These are phyloP conservation scores for Plagodis dolabraria DNA, from an alignment of 2,888 invertebrate genomes.

Conservation along the genomic window DNA sequence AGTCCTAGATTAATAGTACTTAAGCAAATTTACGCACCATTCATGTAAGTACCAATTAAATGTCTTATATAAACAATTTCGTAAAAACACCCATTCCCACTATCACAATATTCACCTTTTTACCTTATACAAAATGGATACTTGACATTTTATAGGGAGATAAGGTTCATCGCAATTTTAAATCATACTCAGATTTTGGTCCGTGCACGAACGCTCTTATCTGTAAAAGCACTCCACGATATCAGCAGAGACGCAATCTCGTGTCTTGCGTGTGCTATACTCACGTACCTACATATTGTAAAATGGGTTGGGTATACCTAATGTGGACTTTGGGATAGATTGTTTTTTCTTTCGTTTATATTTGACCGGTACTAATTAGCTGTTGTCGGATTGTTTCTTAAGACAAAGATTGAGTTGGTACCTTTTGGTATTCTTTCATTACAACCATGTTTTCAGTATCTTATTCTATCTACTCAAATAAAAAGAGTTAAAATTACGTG, in stretches of 20 bases:
- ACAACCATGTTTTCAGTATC: too few species aligned
- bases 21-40: too few species aligned
- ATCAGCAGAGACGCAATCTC: constrained; percentile 39
- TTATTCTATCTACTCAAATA: too few species aligned
- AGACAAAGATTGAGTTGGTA: too few species aligned
- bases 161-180: constrained; percentile 34
- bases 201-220: constrained; percentile 39
- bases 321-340: constrained; percentile 3
- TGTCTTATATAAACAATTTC: neutral
- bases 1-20: too few species aligned
- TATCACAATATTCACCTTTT: constrained; percentile 37
- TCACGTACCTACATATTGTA: constrained; percentile 1
- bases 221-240: constrained; percentile 42
- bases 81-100: constrained; percentile 1
- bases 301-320: neutral
- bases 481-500: too few species aligned
- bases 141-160: constrained; percentile 32
- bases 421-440: too few species aligned
- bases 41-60: too few species aligned
- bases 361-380: too few species aligned
- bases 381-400: too few species aligned
- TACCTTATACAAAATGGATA: constrained; percentile 36
- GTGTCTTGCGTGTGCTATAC: constrained; percentile 33
- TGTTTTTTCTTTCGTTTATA: too few species aligned
- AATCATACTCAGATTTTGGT: constrained; percentile 45